These are phyloP conservation scores for Corapipo altera DNA, from an alignment of 2,113 vertebrate species.

Conservation along the genomic window DNA sequence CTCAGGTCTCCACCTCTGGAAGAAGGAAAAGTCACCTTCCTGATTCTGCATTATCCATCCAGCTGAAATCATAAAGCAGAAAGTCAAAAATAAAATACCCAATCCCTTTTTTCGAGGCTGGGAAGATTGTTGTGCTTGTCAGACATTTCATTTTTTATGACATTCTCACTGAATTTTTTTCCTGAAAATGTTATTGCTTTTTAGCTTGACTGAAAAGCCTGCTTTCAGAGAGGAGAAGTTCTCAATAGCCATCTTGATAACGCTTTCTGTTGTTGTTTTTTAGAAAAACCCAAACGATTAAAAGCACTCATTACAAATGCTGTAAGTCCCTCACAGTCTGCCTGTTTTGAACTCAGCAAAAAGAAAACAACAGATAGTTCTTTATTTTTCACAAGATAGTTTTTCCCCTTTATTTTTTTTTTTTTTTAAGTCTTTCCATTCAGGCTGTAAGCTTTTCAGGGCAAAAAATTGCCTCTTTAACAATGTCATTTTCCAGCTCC, in stretches of 20 bases:
- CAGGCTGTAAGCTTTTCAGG: constrained; percentile 45
- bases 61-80: constrained; percentile 7
- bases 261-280: not conserved
- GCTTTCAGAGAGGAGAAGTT: constrained; percentile 19
- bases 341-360: constrained; percentile 12
- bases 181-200: constrained; percentile 49
- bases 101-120: constrained; percentile 18
- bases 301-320: constrained; percentile 12
- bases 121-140: constrained; percentile 58
- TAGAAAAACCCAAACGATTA: not conserved
- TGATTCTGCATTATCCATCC: constrained; percentile 23
- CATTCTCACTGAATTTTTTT: constrained; percentile 15
- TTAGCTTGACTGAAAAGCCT: constrained; percentile 35
- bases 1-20: not conserved
- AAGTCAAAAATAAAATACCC: constrained; percentile 11
- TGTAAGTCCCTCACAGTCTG: not conserved
- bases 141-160: constrained; percentile 53
- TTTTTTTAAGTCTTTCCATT: constrained; percentile 25
- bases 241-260: constrained; percentile 31
- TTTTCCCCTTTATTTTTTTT: constrained; percentile 5
- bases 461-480: constrained; percentile 57
- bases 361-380: not conserved
- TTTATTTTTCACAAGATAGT: not conserved
- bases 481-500: constrained; percentile 37
- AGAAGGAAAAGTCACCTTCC: constrained; percentile 7